Base-by-base conservation (phyloP, 1,140 invertebrate genomes). In the Orius insidiosus region DNA sequence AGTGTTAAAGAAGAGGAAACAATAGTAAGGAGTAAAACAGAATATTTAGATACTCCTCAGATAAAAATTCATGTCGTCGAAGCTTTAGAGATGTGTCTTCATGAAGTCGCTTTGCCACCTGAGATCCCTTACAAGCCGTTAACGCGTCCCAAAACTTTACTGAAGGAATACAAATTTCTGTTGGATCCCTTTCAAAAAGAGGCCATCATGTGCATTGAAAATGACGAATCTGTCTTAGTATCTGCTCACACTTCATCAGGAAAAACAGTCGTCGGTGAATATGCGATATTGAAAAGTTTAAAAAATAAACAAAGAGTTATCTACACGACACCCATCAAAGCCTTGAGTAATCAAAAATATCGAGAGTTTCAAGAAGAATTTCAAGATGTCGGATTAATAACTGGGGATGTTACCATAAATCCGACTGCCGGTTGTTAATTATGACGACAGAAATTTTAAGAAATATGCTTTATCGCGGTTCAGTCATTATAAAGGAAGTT, bases 361-460 rank as follows among this genome's bases (percentile, higher is more conserved):
- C 71, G 95, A 56, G 96, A 99, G 64, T 90, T 99, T 62, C 24
- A 24, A 24, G 24, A 24, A 24, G 24, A 7, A 7, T 4, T 4
- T 4, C 3, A 24, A 7, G 24, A 24, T 3, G 24, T 7, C 3
- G 24, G 24, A 24, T 3, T 7, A 24, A 45, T 99, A 52, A 99
- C 96, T 30, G 96, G 96, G 35, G 96, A 99, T 72, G 93, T 98
- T 3, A 99, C 95, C 3, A 97, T 98, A 32, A 98, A 98, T 70
- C 92, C 94, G 13, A 84, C 81, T 30, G 95, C 96, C 10, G 93
- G 87, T 53, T 92, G 93, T 65, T 71, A 99, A 19, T 99, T 51
- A 99, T 99, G 96, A 99, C 96, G 2, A 99, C 96, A 24, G 96
- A 99, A 78, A 99, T 99, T 76, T 68, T 99, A 45, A 68, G 96